Base-by-base conservation (phyloP, 2,888 invertebrate species). In the Saturnia japonica region DNA sequence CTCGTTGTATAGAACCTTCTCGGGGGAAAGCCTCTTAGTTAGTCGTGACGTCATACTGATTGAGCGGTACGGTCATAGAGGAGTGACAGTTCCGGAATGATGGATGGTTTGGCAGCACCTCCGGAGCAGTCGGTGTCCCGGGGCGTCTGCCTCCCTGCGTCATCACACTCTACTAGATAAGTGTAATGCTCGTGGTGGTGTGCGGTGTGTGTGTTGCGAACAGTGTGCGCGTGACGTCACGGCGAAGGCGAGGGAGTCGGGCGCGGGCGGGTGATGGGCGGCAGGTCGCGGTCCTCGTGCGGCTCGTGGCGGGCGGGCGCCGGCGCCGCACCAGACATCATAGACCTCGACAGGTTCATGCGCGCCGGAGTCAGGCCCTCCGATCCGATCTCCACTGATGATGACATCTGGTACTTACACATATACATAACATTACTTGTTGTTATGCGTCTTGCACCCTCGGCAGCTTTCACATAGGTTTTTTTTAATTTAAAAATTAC, bases 321-420 rank as follows among this genome's bases (percentile, higher is more conserved):
- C 40, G 64, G 64, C 16, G 64, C 22, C 1, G 64, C 40, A 34
- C 76, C 78, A 9, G 90, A 91, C 82, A 89, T 92, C 83, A 88
- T 92, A 78, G 93, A 92, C 82, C 82, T 92, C 68, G 92, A 92
- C 81, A 87, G 85, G 70, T 91, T 87, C 84, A 91, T 91, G 88
- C 89, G 91, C 73, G 85, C 84, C 14, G 79, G 79, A 60, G 86
- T 87, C 67, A 82, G 86, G 0, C 86, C 87, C 7, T 73, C 83
- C 42, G 75, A 78, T 51, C 75, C 79, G 42, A 76, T 72, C 71
- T 70, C 28, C 43, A 54, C 67, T 67, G 12, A 71, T 16, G 71
- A 71, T 28, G 67, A 68, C 42, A 72, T 72, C 43, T 72, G 72
- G 72, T 72, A 60, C 73, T 71, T 34, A 19, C 28, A 28, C 19